Evolutionary conservation across 1,140 invertebrate species (phyloP), one percentile per base, ranked within the genome.

Genomic region (Meloidogyne exigua): DNA sequence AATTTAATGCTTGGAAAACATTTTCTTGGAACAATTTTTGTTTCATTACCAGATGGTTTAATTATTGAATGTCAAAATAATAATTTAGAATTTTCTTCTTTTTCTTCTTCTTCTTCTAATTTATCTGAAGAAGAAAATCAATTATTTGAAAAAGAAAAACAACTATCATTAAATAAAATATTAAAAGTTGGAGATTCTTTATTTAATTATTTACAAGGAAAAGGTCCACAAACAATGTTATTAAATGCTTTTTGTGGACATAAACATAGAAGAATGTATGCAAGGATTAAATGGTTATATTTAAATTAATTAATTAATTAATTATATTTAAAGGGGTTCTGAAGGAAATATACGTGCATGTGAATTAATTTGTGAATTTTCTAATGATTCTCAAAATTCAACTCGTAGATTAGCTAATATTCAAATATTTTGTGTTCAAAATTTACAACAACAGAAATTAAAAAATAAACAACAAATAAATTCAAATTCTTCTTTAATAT

Each of bases 171-270:
- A 23, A 36, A 25, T 66, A 18, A 77, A 57, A 49, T 77, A 0
- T 64, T 77, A 67, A 28, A 23, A 44, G n/a, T 39, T 15, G 63
- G 77, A 18, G 64, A 79, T 21, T 79, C 68, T 69, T 80, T 81
- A 21, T 23, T 75, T 1, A 44, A 81, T 26, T 49, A 65, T n/a
- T 63, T 83, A 36, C 62, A 84, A 36, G 82, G 82, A 32, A 83
- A 86, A 69, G 82, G 82, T 11, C 78, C 77, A 3, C 82, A 86
- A 65, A 84, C 76, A 15, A 57, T 83, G 13, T 49, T 84, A 23
- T 63, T 83, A 42, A 80, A 83, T 67, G 82, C 82, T 23, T 83
- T 83, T 65, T 86, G 84, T 62, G 82, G 82, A 36, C 67, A 81
- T 36, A 28, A 81, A 26, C 75, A 75, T 21, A 57, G 81, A 65